A percentile compares a stretch with the other conserved stretches of the same genome.
Evolutionary conservation across 1,140 invertebrate genomes (phyloP).

Genomic region (Microplitis mediator): DNA sequence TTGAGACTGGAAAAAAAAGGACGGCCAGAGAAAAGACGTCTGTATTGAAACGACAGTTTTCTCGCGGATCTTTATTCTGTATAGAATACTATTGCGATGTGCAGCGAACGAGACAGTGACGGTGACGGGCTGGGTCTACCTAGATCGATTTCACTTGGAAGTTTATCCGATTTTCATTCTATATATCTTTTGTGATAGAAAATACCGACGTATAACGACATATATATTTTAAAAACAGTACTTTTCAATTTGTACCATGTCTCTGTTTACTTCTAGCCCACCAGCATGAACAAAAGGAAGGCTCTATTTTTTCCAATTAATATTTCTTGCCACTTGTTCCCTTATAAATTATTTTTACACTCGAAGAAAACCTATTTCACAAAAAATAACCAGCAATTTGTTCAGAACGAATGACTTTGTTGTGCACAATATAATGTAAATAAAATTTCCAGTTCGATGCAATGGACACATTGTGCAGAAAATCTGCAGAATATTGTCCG

Average conservation of each 20-base stretch:
- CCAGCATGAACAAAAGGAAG: too few species aligned
- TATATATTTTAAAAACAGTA: conserved; percentile 7
- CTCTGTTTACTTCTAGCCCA: too few species aligned
- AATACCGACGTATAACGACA: conserved; percentile 2
- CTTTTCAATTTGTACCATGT: conserved; percentile 11
- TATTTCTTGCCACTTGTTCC: not conserved
- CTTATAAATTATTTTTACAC: too few species aligned
- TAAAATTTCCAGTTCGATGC: conserved; percentile 67
- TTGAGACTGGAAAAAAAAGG: not conserved
- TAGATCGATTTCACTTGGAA: conserved; percentile 4
- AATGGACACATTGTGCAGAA: conserved; percentile 76
- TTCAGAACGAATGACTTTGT: not conserved
- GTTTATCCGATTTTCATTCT: conserved; percentile 14
- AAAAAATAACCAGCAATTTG: too few species aligned
- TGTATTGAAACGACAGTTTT: not conserved
- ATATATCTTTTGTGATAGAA: conserved; percentile 21
- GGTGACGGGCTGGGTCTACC: not conserved
- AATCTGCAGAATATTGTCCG: conserved; percentile 82
- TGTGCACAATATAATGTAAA: not conserved
- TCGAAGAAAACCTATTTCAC: too few species aligned
- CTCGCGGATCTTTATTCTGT: not conserved
- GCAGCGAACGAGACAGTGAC: too few species aligned
- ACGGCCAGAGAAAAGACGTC: conserved; percentile 8
- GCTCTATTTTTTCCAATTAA: not conserved
- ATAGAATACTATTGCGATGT: not conserved